Base-by-base conservation (phyloP, 2,888 invertebrate genomes). In the Drosophila multiciliata region DNA sequence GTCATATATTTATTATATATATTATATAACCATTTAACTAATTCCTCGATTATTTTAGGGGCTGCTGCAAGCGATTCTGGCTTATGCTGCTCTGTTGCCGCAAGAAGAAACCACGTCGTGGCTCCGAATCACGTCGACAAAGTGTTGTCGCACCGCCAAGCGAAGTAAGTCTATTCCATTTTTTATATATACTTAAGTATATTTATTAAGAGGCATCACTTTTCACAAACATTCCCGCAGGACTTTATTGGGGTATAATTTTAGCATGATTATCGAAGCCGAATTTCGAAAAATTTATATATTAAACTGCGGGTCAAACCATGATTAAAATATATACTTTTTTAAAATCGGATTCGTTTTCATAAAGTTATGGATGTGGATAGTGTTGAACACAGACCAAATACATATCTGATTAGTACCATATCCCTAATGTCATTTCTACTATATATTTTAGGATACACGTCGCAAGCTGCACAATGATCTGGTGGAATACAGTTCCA, bases 401-500 rank as follows among this genome's bases (percentile, higher is more conserved):
- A 45, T 7, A 45, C 20, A 45, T 45, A 20, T 20, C 3, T 20
- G 3, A 20, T 12, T 12, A 45, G 20, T 20, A 7, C 12, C 45
- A 20, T 3, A 15, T 45, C 4, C 15, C 23, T 23, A 23, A n/a
- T 38, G 4, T 12, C 4, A 9, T 54, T 26, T 12, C 8, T 20
- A 1, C 38, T 4, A 26, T 5, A 17, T 50, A 32, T 26, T 55
- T 45, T 53, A 97, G 97, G 97, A 97, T 79, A 95, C 94, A 1
- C 95, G 95, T 76, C 95, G 96, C 62, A 97, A 97, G 91, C 93
- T 97, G 78, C 97, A 97, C 87, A 94, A 95, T 0, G 95, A 96
- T 32, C 93, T 97, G 73, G 96, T 97, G 23, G 97, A 97, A 89
- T 96, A 97, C 91, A 95, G 95, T 71, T 98, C 98, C 2, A 95